Conservation (phyloP, 2,888 invertebrate genomes). For the Phytoseiulus persimilis region DNA sequence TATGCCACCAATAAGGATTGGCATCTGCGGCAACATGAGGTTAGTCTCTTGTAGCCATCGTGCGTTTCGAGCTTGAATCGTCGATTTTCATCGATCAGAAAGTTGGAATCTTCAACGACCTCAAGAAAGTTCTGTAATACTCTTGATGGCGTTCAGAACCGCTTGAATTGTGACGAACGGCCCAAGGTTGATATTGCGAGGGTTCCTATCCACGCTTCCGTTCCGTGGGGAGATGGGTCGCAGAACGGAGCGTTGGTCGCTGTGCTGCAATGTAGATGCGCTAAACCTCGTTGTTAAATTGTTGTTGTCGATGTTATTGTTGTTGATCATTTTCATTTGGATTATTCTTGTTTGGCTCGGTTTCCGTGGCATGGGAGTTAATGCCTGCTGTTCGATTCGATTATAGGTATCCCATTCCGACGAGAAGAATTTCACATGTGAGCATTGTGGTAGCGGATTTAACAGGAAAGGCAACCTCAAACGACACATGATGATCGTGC, state of each 20-base stretch:
- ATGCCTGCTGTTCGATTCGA: conserved; percentile 6
- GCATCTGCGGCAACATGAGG: conserved; percentile 36
- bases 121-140: too few relatives aligned
- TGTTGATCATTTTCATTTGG: neutral
- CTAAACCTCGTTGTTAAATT: neutral
- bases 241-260: neutral
- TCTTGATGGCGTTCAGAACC: too few relatives aligned
- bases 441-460: conserved; percentile 38
- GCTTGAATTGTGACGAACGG: too few relatives aligned
- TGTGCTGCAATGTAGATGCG: neutral
- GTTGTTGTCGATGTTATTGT: neutral
- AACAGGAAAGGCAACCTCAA: conserved; percentile 36
- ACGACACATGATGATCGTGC: conserved; percentile 38
- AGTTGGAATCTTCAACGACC: too few relatives aligned
- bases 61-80: too few relatives aligned
- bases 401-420: conserved; percentile 38
- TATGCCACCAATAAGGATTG: conserved; percentile 32
- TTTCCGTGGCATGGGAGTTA: neutral
- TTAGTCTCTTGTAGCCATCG: neutral
- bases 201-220: neutral
- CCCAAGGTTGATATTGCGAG: too few relatives aligned
- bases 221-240: neutral
- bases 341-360: neutral
- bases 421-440: conserved; percentile 37
- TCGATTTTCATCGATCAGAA: too few relatives aligned